Base-by-base conservation (phyloP, 1,140 invertebrate species). In the Drosophila nasuta region DNA sequence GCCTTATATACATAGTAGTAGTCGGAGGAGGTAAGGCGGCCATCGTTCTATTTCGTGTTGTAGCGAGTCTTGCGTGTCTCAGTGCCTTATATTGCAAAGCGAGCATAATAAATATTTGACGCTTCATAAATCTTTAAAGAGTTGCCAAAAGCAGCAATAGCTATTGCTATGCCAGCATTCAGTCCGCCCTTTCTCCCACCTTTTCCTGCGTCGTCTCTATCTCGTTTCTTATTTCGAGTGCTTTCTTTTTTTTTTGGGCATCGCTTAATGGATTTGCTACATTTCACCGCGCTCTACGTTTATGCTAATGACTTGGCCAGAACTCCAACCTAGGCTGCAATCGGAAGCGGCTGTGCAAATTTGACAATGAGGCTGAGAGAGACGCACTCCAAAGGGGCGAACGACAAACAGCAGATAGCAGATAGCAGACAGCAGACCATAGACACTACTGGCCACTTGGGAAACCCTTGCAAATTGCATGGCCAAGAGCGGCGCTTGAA, bases 71-170 rank as follows among this genome's bases (percentile, higher is more conserved):
- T 82, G 80, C 88, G 83, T 91, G 85, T 79, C 75, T 77, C 75
- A 59, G 59, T 74, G 85, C 85, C 85, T 91, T 91, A 88, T 91
- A 91, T 91, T 88, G 83, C 88, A 91, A 91, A 91, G 89, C 85
- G 76, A 85, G 85, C 85, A 91, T 91, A 91, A 91, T 91, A 91
- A 91, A 91, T 91, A 91, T 91, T 91, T 91, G 89, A 91, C 89
- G 89, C 81, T 91, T 91, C 89, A 91, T 91, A 91, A 91, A 91
- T 91, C 89, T 91, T 89, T 89, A 89, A 89, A 89, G 86, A 89
- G 86, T 88, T 88, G 71, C 85, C 85, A 89, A 88, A 89, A 85
- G 68, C 51, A 49, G 35, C 52, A 41, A 45, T 33, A 38, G 52
- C 52, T 58, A 7, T 25, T 28, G 38, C 17, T 28, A 11, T 11